These are phyloP conservation scores for Apteryx owenii DNA, from an alignment of 2,113 vertebrate genomes.

Conservation along the genomic window DNA sequence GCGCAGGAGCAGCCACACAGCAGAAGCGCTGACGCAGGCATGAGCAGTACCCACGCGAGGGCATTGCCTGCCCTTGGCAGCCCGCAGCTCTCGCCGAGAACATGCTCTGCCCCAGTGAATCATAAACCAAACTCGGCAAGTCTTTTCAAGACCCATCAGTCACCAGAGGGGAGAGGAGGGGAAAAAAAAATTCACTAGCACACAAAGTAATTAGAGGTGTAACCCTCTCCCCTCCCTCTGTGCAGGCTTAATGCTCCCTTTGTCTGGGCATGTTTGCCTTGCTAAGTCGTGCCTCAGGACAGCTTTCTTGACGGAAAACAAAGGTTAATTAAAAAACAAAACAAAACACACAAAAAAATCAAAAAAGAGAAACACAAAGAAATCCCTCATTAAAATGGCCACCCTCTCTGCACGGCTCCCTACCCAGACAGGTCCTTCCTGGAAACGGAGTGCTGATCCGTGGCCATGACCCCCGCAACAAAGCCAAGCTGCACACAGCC, in stretches of 20 bases:
- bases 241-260: conserved; percentile 57
- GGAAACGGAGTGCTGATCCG: not conserved
- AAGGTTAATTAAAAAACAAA: conserved; percentile 46
- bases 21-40: conserved; percentile 20
- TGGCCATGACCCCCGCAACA: not conserved
- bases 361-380: not conserved
- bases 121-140: conserved; percentile 38
- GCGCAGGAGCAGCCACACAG: not conserved
- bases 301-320: conserved; percentile 62
- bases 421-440: not conserved
- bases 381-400: conserved; percentile 47
- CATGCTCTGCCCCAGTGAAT: conserved; percentile 49
- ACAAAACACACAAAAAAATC: not conserved
- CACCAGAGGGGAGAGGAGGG: conserved; percentile 14
- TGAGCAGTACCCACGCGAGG: not conserved
- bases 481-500: not conserved
- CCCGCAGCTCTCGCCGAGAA: conserved; percentile 4
- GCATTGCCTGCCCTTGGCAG: conserved; percentile 5
- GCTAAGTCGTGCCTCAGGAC: conserved; percentile 32
- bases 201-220: conserved; percentile 71
- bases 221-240: conserved; percentile 63
- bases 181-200: conserved; percentile 28
- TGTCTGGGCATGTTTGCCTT: conserved; percentile 60
- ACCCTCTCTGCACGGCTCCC: not conserved
- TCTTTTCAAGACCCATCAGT: conserved; percentile 68